These are phyloP conservation scores for Bettongia penicillata DNA, from an alignment of 2,113 vertebrate species.

Conservation along the genomic window DNA sequence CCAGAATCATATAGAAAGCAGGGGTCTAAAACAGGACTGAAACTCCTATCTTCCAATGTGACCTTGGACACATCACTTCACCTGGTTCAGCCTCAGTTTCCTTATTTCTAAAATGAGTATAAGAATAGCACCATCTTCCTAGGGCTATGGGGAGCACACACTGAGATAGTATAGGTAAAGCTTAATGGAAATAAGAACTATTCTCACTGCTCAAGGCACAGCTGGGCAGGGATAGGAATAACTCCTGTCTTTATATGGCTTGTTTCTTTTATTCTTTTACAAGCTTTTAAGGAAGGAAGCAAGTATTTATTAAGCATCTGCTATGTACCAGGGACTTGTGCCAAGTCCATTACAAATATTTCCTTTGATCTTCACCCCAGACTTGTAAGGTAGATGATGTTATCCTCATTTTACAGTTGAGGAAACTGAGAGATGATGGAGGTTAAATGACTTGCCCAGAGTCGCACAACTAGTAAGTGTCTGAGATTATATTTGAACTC, in stretches of 20 bases:
- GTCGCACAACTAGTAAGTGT: background rate
- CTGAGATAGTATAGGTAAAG: background rate
- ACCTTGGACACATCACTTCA: background rate
- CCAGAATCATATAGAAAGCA: background rate
- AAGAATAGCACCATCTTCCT: background rate
- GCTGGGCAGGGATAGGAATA: background rate
- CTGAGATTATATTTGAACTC: background rate
- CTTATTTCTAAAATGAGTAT: background rate
- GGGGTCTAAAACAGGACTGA: background rate
- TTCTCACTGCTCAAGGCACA: background rate
- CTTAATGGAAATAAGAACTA: background rate
- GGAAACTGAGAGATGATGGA: background rate
- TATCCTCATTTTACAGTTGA: background rate
- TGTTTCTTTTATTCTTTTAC: background rate
- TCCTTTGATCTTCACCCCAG: background rate
- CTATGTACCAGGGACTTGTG: background rate
- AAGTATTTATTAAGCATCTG: background rate
- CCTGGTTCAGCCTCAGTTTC: background rate
- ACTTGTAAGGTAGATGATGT: background rate
- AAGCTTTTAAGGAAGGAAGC: background rate
- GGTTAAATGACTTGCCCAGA: background rate
- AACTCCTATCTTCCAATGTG: background rate
- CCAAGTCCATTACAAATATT: background rate
- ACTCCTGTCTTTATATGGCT: background rate
- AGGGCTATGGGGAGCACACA: background rate